phyloP scores from a whole-genome alignment of 2,113 vertebrate genomes.

The Melanocharis versteri region DNA sequence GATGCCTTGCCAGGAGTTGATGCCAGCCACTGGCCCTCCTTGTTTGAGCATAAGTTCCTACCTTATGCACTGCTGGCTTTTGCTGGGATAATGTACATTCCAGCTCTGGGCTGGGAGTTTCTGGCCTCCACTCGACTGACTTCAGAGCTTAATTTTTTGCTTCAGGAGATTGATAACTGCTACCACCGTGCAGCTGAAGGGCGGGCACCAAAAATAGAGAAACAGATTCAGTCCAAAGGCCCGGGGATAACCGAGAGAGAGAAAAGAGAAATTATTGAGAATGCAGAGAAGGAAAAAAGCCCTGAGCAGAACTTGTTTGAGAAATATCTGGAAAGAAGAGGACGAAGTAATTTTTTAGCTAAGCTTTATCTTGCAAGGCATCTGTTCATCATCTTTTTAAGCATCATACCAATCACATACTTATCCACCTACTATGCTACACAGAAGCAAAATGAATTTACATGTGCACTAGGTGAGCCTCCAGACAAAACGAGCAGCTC shows the following conservation, averaged over 20 bases:
- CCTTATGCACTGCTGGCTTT: slow-evolving; percentile 97
- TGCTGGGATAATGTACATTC: slow-evolving; percentile 97
- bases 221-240: slow-evolving; percentile 98
- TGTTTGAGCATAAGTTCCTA: slow-evolving; percentile 98
- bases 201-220: slow-evolving; percentile 96
- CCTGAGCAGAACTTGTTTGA: slow-evolving; percentile 98
- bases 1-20: slow-evolving; percentile 91
- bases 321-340: slow-evolving; percentile 94
- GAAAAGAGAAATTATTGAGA: slow-evolving; percentile 95
- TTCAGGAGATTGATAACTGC: slow-evolving; percentile 99
- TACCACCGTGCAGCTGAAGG: slow-evolving; percentile 98
- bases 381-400: slow-evolving; percentile 94
- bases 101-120: slow-evolving; percentile 96
- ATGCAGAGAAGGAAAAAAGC: slow-evolving; percentile 98
- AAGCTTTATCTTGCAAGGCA: slow-evolving; percentile 93
- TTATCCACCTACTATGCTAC: slow-evolving; percentile 93
- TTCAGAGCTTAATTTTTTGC: slow-evolving; percentile 98
- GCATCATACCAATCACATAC: slow-evolving; percentile 94
- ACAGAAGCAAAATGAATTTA: slow-evolving; percentile 97
- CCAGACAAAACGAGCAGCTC: slow-evolving; percentile 85
- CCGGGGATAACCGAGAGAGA: slow-evolving; percentile 93
- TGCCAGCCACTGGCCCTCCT: slow-evolving; percentile 86
- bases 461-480: slow-evolving; percentile 88
- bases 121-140: slow-evolving; percentile 95
- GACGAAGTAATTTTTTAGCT: slow-evolving; percentile 95